phyloP scores from a whole-genome alignment of 2,888 invertebrate species.

The Galerucella calmariensis region DNA sequence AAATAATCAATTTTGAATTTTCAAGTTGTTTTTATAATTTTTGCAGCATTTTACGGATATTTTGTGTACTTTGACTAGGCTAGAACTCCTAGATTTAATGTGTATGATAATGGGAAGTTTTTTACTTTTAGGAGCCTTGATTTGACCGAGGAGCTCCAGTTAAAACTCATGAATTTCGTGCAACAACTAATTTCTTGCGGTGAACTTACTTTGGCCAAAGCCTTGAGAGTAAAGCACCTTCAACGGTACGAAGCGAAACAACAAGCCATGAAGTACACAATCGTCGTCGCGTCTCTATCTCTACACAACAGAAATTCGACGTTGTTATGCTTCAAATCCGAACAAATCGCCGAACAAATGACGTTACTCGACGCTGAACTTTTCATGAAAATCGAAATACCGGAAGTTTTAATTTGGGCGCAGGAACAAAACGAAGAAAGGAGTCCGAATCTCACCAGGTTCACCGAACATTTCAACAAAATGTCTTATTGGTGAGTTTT shows the following conservation, averaged over 20 bases:
- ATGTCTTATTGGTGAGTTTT: constrained; percentile 91
- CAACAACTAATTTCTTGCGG: constrained; percentile 93
- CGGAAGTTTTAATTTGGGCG: constrained; percentile 97
- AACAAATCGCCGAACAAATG: constrained; percentile 98
- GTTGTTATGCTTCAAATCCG: constrained; percentile 91
- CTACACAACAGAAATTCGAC: constrained; percentile 68
- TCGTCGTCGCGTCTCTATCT: constrained; percentile 54
- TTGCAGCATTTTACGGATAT: too few species aligned
- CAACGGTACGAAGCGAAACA: constrained; percentile 75
- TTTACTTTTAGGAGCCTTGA: constrained; percentile 79
- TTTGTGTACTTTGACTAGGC: too few species aligned
- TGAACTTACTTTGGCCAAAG: constrained; percentile 91
- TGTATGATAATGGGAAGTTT: not conserved
- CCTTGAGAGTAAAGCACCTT: constrained; percentile 88
- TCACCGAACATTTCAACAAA: constrained; percentile 99
- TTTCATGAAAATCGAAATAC: constrained; percentile 96
- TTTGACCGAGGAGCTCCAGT: constrained; percentile 81
- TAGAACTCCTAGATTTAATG: not conserved
- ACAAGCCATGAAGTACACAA: constrained; percentile 48
- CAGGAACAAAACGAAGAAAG: constrained; percentile 97
- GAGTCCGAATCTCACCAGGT: constrained; percentile 94
- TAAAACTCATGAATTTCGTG: constrained; percentile 91
- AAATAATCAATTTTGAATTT: too few species aligned
- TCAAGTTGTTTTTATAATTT: too few species aligned
- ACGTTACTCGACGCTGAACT: constrained; percentile 94